A percentile compares a stretch with the other conserved stretches of the same genome.
These are phyloP conservation scores for Onychorhynchus coronatus DNA, from an alignment of 2,113 vertebrate genomes.

Conservation along the genomic window DNA sequence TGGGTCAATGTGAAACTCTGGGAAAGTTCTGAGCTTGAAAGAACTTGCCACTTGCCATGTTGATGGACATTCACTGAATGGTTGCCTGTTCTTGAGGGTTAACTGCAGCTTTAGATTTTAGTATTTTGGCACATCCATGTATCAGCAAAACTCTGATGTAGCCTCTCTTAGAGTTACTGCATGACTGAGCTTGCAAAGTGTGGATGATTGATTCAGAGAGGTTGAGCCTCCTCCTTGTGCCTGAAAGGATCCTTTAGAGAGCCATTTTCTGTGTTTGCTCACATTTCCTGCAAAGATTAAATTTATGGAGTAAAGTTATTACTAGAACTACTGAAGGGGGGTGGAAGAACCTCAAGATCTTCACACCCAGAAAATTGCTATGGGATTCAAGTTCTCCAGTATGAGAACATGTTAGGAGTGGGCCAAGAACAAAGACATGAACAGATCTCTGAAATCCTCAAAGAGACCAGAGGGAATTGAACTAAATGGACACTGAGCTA, in stretches of 20 bases:
- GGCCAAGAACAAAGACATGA: not conserved
- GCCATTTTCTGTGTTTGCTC: not conserved
- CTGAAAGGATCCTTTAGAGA: not conserved
- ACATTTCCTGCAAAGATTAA: not conserved
- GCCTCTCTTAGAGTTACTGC: not conserved
- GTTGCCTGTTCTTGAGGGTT: not conserved
- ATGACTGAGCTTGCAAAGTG: not conserved
- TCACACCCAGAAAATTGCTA: not conserved
- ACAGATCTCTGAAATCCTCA: not conserved
- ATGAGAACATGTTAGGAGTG: not conserved
- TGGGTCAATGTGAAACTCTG: not conserved
- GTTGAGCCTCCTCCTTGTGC: not conserved
- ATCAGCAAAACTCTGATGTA: not conserved
- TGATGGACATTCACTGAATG: not conserved
- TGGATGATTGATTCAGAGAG: not conserved
- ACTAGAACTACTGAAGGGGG: not conserved
- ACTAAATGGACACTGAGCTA: not conserved
- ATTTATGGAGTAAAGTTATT: not conserved
- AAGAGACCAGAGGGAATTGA: not conserved
- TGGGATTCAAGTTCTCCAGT: not conserved
- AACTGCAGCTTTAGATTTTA: not conserved
- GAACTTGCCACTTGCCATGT: not conserved
- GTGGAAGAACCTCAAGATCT: not conserved
- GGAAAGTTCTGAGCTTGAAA: not conserved
- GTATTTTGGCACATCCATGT: not conserved